Conservation (phyloP, 92 coral and sea anemone genomes). For the Porites rus region DNA sequence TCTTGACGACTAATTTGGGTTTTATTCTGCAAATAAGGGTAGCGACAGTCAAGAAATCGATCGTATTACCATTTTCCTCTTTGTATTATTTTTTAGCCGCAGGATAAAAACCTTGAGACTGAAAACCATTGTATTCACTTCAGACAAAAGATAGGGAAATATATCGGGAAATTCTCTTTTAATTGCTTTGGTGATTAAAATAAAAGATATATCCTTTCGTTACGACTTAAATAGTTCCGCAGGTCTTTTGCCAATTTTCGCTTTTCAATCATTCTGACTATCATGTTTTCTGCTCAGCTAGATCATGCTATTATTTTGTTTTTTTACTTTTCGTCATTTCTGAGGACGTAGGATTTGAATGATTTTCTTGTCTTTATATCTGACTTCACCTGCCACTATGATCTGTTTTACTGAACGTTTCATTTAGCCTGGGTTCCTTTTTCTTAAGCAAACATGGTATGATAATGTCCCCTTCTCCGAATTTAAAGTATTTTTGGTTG, state of each 20-base stretch:
- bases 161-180: not conserved
- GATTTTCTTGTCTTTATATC: not conserved
- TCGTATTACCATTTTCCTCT: not conserved
- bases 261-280: not conserved
- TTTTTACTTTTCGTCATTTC: not conserved
- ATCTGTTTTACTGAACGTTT: not conserved
- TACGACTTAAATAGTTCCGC: not conserved
- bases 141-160: not conserved
- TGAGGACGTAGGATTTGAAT: not conserved
- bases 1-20: conserved; percentile 5
- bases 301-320: not conserved
- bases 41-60: not conserved
- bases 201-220: not conserved
- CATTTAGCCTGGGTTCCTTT: not conserved
- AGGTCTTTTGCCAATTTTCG: not conserved
- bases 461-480: too few relatives aligned
- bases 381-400: not conserved
- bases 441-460: not conserved
- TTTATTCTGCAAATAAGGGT: not conserved
- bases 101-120: not conserved
- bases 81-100: not conserved
- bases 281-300: not conserved
- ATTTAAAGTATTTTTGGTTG: not conserved
- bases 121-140: not conserved
- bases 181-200: not conserved